Evolutionary conservation across 2,113 vertebrate genomes (phyloP).

Genomic region (Triplophysa siluroides): DNA sequence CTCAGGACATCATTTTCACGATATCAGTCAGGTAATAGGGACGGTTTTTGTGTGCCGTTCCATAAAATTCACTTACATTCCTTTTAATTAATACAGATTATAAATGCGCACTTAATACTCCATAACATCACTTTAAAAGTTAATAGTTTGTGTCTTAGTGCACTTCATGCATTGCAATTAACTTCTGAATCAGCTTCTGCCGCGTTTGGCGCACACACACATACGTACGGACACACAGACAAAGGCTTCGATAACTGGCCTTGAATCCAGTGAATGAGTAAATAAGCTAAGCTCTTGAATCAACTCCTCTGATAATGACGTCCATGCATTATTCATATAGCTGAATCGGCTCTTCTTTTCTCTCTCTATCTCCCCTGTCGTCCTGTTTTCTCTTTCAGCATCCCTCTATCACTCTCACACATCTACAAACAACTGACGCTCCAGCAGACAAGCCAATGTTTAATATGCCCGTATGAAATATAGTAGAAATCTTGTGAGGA

Average conservation of each 20-base stretch:
- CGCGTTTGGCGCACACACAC: not conserved
- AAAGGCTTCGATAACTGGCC: conserved; percentile 38
- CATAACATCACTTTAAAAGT: conserved; percentile 9
- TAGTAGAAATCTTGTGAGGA: not conserved
- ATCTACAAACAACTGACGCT: not conserved
- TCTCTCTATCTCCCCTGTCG: conserved; percentile 1
- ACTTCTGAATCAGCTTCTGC: conserved; percentile 3
- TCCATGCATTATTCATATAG: conserved; percentile 45
- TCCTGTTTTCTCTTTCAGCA: not conserved
- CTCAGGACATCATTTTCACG: too few species aligned
- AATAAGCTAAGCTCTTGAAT: conserved; percentile 48
- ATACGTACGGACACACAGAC: not conserved
- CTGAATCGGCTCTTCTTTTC: conserved; percentile 27
- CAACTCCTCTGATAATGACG: conserved; percentile 40
- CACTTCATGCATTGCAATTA: not conserved
- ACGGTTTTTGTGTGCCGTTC: not conserved
- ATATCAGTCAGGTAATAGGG: too few species aligned
- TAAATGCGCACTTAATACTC: not conserved
- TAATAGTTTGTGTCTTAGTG: not conserved
- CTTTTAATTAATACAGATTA: not conserved
- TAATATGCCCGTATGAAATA: conserved; percentile 7
- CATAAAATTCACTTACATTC: not conserved
- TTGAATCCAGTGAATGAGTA: conserved; percentile 43
- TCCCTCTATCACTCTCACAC: not conserved
- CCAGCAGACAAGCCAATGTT: not conserved